phyloP scores from a whole-genome alignment of 2,888 invertebrate species.

The Eucera pruinosa region DNA sequence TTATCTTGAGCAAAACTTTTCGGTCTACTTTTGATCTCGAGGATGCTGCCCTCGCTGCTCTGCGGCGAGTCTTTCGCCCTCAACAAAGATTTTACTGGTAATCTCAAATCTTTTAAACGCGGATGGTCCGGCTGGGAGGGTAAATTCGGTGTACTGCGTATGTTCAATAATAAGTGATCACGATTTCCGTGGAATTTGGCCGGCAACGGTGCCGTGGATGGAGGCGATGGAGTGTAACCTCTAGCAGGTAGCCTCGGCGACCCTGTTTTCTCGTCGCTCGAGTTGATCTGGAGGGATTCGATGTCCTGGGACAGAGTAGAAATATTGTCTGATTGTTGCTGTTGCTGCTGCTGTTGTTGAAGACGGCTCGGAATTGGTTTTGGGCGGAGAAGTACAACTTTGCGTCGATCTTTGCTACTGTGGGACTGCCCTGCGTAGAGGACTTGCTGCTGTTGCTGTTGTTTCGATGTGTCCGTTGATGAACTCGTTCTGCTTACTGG shows the following conservation, averaged over 20 bases:
- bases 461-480: slow-evolving; percentile 77
- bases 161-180: slow-evolving; percentile 88
- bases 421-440: slow-evolving; percentile 69
- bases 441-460: slow-evolving; percentile 58
- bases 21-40: slow-evolving; percentile 86
- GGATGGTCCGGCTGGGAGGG: slow-evolving; percentile 88
- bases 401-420: slow-evolving; percentile 83
- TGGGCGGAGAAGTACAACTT: slow-evolving; percentile 84
- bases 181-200: slow-evolving; percentile 89
- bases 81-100: slow-evolving; percentile 90
- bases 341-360: slow-evolving; percentile 77
- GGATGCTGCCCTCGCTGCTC: slow-evolving; percentile 87
- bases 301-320: slow-evolving; percentile 81
- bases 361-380: slow-evolving; percentile 87
- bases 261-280: slow-evolving; percentile 79
- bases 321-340: slow-evolving; percentile 75
- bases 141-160: slow-evolving; percentile 92
- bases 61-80: slow-evolving; percentile 87
- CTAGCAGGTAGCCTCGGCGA: slow-evolving; percentile 87
- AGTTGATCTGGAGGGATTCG: slow-evolving; percentile 82
- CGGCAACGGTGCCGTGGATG: slow-evolving; percentile 93
- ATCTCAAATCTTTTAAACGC: slow-evolving; percentile 89
- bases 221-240: slow-evolving; percentile 92
- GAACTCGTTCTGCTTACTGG: slow-evolving; percentile 77
- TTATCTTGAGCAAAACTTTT: slow-evolving; percentile 83